Conservation (phyloP, 2,113 vertebrate genomes). For the Hippoglossus stenolepis region DNA sequence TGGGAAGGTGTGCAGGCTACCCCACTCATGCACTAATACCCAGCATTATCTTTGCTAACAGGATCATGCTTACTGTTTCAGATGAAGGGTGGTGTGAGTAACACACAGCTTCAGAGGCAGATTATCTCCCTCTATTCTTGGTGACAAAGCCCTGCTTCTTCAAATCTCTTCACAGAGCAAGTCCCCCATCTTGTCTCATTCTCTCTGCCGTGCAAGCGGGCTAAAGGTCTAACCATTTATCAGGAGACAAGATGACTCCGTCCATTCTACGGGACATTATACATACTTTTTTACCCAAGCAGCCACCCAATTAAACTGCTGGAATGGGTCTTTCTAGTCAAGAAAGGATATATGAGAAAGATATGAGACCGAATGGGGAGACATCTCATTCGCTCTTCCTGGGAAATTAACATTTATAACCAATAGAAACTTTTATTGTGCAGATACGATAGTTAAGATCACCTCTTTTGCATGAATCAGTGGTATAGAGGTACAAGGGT, state of each 20-base stretch:
- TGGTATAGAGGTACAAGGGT: not conserved
- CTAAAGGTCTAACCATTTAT: conserved; percentile 62
- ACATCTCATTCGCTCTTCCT: conserved; percentile 11
- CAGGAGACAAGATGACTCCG: conserved; percentile 52
- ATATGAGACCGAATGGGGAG: conserved; percentile 8
- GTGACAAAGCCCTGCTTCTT: conserved; percentile 55
- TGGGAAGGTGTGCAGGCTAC: conserved; percentile 29
- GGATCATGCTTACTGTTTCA: conserved; percentile 64
- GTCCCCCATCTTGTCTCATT: conserved; percentile 39
- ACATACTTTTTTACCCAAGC: conserved; percentile 22
- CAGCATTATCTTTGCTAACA: conserved; percentile 67
- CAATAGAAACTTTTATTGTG: too few relatives aligned
- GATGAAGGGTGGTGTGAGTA: conserved; percentile 63
- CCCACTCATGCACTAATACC: conserved; percentile 42
- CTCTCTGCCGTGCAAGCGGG: conserved; percentile 30
- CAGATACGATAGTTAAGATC: too few relatives aligned
- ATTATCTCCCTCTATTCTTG: conserved; percentile 59
- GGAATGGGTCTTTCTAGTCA: conserved; percentile 28
- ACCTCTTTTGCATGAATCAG: too few relatives aligned
- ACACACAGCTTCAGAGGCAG: conserved; percentile 56
- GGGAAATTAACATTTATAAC: not conserved
- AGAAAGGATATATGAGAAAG: conserved; percentile 29
- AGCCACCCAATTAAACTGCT: conserved; percentile 44
- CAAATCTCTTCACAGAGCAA: conserved; percentile 58
- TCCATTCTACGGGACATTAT: conserved; percentile 34